These are phyloP conservation scores for Amazona guildingii DNA, from an alignment of 2,113 vertebrate species.

Conservation along the genomic window DNA sequence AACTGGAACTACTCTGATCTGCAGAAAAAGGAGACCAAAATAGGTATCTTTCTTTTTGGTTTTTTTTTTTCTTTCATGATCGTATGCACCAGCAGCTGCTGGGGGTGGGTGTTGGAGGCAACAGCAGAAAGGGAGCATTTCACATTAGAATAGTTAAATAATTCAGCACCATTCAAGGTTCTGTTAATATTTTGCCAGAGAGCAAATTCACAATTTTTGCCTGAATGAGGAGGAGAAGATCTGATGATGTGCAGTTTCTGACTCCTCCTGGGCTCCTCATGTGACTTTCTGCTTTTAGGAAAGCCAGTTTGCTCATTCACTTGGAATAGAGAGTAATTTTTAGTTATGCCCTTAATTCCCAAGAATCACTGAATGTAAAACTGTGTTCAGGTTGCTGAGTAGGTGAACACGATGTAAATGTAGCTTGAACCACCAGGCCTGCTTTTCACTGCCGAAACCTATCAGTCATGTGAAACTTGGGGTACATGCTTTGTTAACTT, in stretches of 20 bases:
- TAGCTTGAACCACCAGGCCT: background rate
- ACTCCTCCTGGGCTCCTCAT: background rate
- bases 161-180: background rate
- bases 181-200: background rate
- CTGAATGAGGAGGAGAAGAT: background rate
- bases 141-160: background rate
- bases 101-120: background rate
- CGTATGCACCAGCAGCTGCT: background rate
- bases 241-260: background rate
- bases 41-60: background rate
- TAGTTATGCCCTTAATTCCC: background rate
- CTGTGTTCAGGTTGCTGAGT: background rate
- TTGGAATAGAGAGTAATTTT: background rate
- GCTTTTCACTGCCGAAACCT: background rate
- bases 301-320: background rate
- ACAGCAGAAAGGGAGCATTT: background rate
- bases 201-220: background rate
- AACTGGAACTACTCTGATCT: conserved; percentile 7
- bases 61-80: background rate
- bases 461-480: background rate
- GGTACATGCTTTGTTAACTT: background rate
- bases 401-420: background rate
- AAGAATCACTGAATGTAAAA: background rate
- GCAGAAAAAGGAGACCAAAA: background rate
- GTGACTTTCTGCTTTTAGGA: background rate